Conservation (phyloP, 2,797 vertebrate species). For the Potorous gilbertii region DNA sequence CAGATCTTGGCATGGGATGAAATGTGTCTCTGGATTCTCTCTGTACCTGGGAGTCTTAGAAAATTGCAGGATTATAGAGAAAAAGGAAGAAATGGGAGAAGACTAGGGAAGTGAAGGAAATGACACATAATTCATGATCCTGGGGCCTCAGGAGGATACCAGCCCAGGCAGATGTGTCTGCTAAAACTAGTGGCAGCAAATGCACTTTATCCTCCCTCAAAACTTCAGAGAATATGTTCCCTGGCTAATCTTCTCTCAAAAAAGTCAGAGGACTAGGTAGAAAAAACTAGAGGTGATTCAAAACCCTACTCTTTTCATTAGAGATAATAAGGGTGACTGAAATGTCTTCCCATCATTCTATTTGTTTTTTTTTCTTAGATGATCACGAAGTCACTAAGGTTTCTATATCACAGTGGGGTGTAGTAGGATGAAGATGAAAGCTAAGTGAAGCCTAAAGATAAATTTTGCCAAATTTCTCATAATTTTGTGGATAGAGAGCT, state of each 20-base stretch:
- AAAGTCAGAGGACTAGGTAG: background rate
- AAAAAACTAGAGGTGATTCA: background rate
- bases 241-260: background rate
- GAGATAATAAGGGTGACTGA: background rate
- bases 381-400: background rate
- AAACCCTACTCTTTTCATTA: background rate
- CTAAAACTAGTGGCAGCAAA: slow-evolving; percentile 12
- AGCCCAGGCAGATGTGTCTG: background rate
- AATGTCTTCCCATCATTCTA: background rate
- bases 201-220: background rate
- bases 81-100: background rate
- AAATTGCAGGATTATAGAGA: background rate
- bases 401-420: background rate
- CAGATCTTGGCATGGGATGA: background rate
- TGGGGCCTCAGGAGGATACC: background rate
- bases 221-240: background rate
- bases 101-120: background rate
- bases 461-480: background rate
- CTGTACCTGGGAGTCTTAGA: slow-evolving; percentile 1
- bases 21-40: background rate
- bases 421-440: background rate
- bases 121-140: background rate
- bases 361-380: background rate
- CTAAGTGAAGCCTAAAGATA: background rate
- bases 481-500: background rate